Conservation (phyloP, 2,797 vertebrate species). For the Antennarius maculatus region DNA sequence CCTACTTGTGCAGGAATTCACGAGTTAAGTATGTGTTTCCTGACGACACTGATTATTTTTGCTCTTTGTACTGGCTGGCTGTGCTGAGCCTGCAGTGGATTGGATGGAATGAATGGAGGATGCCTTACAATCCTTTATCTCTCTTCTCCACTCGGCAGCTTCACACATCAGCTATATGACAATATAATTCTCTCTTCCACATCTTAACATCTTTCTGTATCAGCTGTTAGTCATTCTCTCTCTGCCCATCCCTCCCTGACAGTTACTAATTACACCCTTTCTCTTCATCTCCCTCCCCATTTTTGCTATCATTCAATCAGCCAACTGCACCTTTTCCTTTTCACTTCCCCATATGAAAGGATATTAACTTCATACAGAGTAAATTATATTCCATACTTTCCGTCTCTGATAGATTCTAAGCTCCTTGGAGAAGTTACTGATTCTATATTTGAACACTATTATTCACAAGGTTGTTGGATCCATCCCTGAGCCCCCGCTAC, state of each 20-base stretch:
- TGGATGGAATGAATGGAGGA: slow-evolving; percentile 33
- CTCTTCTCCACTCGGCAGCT: slow-evolving; percentile 50
- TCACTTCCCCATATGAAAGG: slow-evolving; percentile 39
- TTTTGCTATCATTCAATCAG: not conserved
- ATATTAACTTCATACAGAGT: slow-evolving; percentile 59
- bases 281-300: slow-evolving; percentile 12
- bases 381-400: slow-evolving; percentile 50
- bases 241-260: slow-evolving; percentile 28
- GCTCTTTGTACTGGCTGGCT: slow-evolving; percentile 32
- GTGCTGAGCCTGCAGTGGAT: slow-evolving; percentile 37
- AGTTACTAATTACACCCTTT: slow-evolving; percentile 53
- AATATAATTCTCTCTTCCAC: slow-evolving; percentile 53
- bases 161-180: slow-evolving; percentile 44
- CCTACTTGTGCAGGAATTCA: slow-evolving; percentile 18
- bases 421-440: slow-evolving; percentile 48
- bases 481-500: too few species aligned
- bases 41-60: slow-evolving; percentile 40
- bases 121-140: slow-evolving; percentile 59
- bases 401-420: slow-evolving; percentile 50
- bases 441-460: slow-evolving; percentile 25
- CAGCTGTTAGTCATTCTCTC: slow-evolving; percentile 29
- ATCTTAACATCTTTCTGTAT: slow-evolving; percentile 33
- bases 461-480: too few species aligned
- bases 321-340: not conserved
- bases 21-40: slow-evolving; percentile 37